A percentile compares a stretch with the other conserved stretches of the same genome.
phyloP scores from a whole-genome alignment of 2,888 invertebrate species.

The Erebia epiphron region DNA sequence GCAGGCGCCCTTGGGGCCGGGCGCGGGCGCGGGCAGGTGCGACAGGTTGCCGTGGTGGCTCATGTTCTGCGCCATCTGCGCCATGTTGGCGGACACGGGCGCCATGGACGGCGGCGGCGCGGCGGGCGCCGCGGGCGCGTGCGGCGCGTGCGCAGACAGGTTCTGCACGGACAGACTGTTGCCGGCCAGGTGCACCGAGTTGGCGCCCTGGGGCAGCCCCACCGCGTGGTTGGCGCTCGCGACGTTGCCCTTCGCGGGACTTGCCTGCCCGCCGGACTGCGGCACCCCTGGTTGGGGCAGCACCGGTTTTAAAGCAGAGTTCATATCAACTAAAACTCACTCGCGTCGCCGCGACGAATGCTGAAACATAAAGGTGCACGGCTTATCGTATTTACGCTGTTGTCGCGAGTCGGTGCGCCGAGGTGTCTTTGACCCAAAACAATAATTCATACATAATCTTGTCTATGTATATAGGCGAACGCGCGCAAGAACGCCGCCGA shows the following conservation, averaged over 20 bases:
- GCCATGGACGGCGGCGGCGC: constrained; percentile 75
- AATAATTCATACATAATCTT: constrained; percentile 72
- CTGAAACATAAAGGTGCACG: constrained; percentile 67
- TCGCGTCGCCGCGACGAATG: constrained; percentile 52
- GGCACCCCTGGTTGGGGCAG: constrained; percentile 77
- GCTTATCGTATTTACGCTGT: constrained; percentile 55
- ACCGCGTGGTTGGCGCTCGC: constrained; percentile 71
- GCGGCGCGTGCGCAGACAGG: constrained; percentile 63
- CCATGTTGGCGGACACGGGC: constrained; percentile 78
- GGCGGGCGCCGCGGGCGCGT: constrained; percentile 57
- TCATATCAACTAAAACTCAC: constrained; percentile 75
- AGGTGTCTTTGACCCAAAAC: constrained; percentile 79
- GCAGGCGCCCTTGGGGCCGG: constrained; percentile 66
- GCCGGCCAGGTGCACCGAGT: constrained; percentile 62
- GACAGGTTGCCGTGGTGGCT: constrained; percentile 79
- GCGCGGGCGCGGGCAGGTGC: constrained; percentile 64
- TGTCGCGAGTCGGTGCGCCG: constrained; percentile 61
- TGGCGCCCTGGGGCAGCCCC: constrained; percentile 70
- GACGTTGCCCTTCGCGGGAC: constrained; percentile 74
- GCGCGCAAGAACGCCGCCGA: constrained; percentile 74
- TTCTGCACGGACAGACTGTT: constrained; percentile 72
- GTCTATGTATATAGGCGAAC: constrained; percentile 62
- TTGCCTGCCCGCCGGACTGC: constrained; percentile 72
- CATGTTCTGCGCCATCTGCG: constrained; percentile 80
- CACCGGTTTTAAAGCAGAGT: constrained; percentile 85